These are phyloP conservation scores for Oncorhynchus clarkii DNA, from an alignment of 2,113 vertebrate species.

Conservation along the genomic window DNA sequence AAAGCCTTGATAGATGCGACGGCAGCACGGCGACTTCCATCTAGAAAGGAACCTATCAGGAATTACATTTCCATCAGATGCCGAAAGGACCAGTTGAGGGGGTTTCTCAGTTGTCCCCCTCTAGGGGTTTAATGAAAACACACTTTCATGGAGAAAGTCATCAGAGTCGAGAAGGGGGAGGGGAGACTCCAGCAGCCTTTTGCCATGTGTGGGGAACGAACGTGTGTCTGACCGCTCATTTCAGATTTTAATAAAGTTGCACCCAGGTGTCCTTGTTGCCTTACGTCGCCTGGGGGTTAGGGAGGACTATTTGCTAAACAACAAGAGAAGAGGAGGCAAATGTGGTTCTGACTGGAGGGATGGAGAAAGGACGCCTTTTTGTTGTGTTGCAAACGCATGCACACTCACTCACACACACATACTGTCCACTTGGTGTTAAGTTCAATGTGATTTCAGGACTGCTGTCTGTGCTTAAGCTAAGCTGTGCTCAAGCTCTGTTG, in stretches of 20 bases:
- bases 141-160: slow-evolving; percentile 72
- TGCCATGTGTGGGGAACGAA: slow-evolving; percentile 70
- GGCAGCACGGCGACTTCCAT: slow-evolving; percentile 42
- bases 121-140: slow-evolving; percentile 78
- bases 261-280: slow-evolving; percentile 73
- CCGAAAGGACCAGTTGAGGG: slow-evolving; percentile 66
- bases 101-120: slow-evolving; percentile 55
- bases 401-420: slow-evolving; percentile 7
- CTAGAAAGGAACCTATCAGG: slow-evolving; percentile 70
- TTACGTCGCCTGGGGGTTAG: slow-evolving; percentile 64
- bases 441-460: slow-evolving; percentile 25
- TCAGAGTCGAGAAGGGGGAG: slow-evolving; percentile 60
- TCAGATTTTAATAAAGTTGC: slow-evolving; percentile 82
- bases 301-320: slow-evolving; percentile 53
- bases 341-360: not conserved
- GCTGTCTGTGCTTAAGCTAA: slow-evolving; percentile 49
- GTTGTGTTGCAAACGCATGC: slow-evolving; percentile 24
- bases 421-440: slow-evolving; percentile 27
- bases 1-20: slow-evolving; percentile 69
- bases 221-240: slow-evolving; percentile 78
- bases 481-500: slow-evolving; percentile 52
- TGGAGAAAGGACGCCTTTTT: not conserved
- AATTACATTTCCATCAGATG: slow-evolving; percentile 75
- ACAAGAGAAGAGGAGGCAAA: slow-evolving; percentile 29
- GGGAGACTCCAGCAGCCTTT: slow-evolving; percentile 67